Percentiles rank a stretch among this genome's conserved stretches.
phyloP scores from a whole-genome alignment of 2,888 invertebrate genomes.

The Drosophila percnosoma region DNA sequence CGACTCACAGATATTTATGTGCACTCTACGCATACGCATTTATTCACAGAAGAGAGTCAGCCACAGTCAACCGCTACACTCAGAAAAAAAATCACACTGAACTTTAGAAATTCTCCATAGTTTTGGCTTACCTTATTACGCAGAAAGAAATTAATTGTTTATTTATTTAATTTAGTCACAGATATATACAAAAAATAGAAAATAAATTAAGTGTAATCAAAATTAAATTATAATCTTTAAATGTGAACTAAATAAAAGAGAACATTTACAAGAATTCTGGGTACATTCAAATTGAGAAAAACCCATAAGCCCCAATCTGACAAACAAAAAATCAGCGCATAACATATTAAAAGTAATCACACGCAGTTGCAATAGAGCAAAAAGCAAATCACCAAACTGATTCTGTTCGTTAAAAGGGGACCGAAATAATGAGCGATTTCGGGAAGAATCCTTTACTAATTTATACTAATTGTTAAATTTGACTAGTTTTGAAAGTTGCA shows the following conservation, averaged over 20 bases:
- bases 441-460: conserved; percentile 8
- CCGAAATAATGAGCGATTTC: conserved; percentile 3
- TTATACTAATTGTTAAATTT: conserved; percentile 26
- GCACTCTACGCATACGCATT: conserved; percentile 51
- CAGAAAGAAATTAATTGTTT: too few species aligned
- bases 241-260: too few species aligned
- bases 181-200: too few species aligned
- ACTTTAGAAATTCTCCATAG: neutral
- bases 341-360: conserved; percentile 37
- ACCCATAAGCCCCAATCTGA: neutral
- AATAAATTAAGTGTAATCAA: neutral
- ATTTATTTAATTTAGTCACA: too few species aligned
- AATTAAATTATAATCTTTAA: too few species aligned
- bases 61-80: conserved; percentile 20
- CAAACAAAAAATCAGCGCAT: neutral
- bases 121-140: neutral
- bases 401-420: conserved; percentile 29
- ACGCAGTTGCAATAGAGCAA: conserved; percentile 14
- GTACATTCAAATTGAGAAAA: too few species aligned
- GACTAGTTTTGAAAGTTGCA: conserved; percentile 24
- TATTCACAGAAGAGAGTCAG: conserved; percentile 34
- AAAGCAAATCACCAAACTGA: conserved; percentile 11
- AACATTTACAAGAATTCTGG: too few species aligned
- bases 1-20: conserved; percentile 38
- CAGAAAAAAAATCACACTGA: conserved; percentile 12